A percentile compares a stretch with the other conserved stretches of the same genome.
Evolutionary conservation across 92 coral and sea anemone species (phyloP).

Genomic region (Zoanthus solanderi): DNA sequence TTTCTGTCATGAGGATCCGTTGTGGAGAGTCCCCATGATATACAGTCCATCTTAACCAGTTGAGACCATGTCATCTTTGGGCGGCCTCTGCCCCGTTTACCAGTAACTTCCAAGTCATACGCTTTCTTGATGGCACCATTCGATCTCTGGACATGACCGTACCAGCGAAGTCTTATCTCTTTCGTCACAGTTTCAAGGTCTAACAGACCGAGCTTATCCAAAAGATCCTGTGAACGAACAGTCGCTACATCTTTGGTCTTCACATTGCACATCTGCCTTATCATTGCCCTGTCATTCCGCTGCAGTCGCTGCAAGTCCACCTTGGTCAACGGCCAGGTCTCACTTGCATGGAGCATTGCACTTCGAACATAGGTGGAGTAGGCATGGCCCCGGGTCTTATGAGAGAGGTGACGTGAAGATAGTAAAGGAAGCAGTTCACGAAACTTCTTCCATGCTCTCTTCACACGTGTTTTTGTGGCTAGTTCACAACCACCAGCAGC

Average conservation of each 20-base stretch:
- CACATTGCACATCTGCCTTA: constrained; percentile 32
- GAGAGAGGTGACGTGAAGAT: constrained; percentile 24
- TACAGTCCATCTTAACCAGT: constrained; percentile 27
- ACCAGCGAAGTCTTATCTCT: constrained; percentile 6
- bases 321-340: constrained; percentile 30
- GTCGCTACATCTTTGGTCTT: constrained; percentile 18
- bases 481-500: constrained; percentile 50
- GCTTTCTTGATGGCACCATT: neutral
- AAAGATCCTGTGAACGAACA: constrained; percentile 29
- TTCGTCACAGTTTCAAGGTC: neutral
- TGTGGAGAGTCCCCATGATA: constrained; percentile 37
- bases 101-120: neutral
- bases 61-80: constrained; percentile 41
- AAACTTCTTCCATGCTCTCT: constrained; percentile 40
- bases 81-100: constrained; percentile 40
- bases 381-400: constrained; percentile 11
- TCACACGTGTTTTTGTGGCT: constrained; percentile 31
- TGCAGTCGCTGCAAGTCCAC: constrained; percentile 31
- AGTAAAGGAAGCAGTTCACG: constrained; percentile 40
- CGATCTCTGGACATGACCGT: constrained; percentile 12
- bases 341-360: constrained; percentile 17
- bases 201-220: constrained; percentile 28
- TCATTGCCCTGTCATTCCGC: constrained; percentile 34
- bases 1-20: constrained; percentile 41
- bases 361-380: constrained; percentile 24